Conservation (phyloP, 1,140 invertebrate species). For the Drosophila virilis region DNA sequence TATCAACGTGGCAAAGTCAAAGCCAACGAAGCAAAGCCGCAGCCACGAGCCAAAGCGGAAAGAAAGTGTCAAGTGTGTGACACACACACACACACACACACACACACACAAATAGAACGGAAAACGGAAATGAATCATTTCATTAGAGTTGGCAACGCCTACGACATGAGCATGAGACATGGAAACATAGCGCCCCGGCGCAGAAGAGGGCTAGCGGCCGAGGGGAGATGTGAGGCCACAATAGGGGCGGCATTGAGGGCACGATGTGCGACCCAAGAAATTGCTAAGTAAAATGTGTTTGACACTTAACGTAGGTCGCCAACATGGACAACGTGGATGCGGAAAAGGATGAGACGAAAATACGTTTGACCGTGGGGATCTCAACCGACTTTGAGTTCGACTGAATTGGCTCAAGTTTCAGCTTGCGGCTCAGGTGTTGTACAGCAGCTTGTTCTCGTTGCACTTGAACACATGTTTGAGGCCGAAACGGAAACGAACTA, state of each 20-base stretch:
- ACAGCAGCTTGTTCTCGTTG: conserved; percentile 7
- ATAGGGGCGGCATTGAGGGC: conserved; percentile 10
- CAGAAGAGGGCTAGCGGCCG: background rate
- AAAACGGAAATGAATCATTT: conserved; percentile 82
- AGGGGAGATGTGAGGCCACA: background rate
- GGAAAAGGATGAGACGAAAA: conserved; percentile 27
- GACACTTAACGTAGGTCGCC: conserved; percentile 78
- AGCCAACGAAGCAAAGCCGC: conserved; percentile 70
- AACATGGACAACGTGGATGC: background rate
- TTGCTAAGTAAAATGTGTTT: conserved; percentile 78
- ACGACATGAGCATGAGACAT: conserved; percentile 69
- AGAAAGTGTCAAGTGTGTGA: conserved; percentile 75
- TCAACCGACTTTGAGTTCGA: background rate
- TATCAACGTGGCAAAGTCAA: conserved; percentile 77
- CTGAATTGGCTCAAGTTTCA: conserved; percentile 2
- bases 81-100: conserved; percentile 6
- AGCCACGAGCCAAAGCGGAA: conserved; percentile 61
- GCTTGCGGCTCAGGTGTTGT: conserved; percentile 1
- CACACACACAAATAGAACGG: conserved; percentile 49
- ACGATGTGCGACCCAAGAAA: conserved; percentile 71
- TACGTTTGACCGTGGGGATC: conserved; percentile 29
- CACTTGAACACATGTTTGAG: conserved; percentile 45
- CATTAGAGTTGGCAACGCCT: conserved; percentile 82
- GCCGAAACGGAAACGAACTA: conserved; percentile 15
- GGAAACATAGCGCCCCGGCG: conserved; percentile 52